Percentiles rank a stretch among this genome's conserved stretches.
phyloP scores from a whole-genome alignment of 2,888 invertebrate species.

The Diaperis boleti region DNA sequence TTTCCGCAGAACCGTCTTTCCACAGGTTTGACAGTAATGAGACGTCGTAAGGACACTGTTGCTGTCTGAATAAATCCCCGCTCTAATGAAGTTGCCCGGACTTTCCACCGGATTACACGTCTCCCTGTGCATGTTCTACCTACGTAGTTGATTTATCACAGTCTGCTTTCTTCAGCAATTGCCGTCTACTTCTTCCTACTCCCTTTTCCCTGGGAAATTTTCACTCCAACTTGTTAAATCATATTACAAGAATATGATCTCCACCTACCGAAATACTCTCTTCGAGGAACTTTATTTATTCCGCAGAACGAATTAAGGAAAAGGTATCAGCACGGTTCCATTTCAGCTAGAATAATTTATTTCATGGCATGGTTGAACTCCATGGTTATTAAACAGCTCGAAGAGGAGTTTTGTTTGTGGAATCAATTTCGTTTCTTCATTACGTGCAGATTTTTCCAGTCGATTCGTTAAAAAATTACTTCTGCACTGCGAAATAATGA shows the following conservation, averaged over 20 bases:
- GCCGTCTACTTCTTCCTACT: conserved; percentile 16
- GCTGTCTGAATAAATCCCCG: conserved; percentile 18
- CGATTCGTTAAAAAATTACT: no score
- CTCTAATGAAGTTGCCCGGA: conserved; percentile 23
- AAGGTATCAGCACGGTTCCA: neutral
- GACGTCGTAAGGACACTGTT: conserved; percentile 33
- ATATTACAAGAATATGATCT: conserved; percentile 19
- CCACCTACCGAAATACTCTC: conserved; percentile 9
- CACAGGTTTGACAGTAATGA: conserved; percentile 30
- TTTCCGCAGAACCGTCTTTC: conserved; percentile 3
- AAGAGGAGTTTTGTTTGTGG: neutral
- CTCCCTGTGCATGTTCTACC: conserved; percentile 21
- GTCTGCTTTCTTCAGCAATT: conserved; percentile 21
- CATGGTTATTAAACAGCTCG: neutral
- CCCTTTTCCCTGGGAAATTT: conserved; percentile 5
- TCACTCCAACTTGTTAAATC: conserved; percentile 16
- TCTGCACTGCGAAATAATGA: no score
- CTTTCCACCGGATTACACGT: conserved; percentile 22
- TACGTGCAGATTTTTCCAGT: no score
- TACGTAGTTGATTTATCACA: conserved; percentile 24
- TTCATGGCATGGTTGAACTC: neutral
- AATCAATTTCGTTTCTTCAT: no score
- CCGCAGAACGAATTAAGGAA: neutral
- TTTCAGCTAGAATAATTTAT: conserved; percentile 6
- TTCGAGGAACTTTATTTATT: conserved; percentile 3